These are phyloP conservation scores for Creontiades dilutus DNA, from an alignment of 2,888 invertebrate genomes.

Conservation along the genomic window DNA sequence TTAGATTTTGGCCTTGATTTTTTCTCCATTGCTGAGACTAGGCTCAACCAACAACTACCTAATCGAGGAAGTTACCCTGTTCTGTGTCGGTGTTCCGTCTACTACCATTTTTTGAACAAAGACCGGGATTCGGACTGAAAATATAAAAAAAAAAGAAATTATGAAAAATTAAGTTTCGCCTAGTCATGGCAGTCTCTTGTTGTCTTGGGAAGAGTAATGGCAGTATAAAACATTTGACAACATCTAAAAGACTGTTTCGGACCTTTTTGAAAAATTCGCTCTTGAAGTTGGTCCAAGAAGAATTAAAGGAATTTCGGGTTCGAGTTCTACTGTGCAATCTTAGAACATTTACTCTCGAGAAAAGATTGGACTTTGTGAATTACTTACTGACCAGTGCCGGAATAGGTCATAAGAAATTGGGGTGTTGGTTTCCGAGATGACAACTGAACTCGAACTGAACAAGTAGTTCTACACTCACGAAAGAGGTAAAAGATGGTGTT, in stretches of 20 bases:
- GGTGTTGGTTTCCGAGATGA: background rate
- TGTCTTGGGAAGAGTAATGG: background rate
- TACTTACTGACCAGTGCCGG: background rate
- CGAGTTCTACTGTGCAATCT: background rate
- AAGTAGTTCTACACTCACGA: background rate
- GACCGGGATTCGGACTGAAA: too few relatives aligned
- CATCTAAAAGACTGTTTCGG: background rate
- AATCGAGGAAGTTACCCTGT: background rate
- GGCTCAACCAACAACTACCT: background rate
- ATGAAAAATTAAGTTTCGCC: background rate
- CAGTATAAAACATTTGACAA: background rate
- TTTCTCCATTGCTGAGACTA: background rate
- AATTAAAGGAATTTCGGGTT: background rate
- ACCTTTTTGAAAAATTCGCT: constrained; percentile 11
- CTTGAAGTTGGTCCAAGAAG: background rate
- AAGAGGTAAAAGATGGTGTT: background rate
- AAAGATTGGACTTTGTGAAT: background rate
- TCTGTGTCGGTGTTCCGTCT: background rate
- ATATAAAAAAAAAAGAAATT: too few relatives aligned
- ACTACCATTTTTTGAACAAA: too few relatives aligned
- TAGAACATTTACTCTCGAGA: constrained; percentile 9
- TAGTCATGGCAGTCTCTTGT: background rate
- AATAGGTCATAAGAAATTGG: background rate
- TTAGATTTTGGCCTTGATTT: background rate
- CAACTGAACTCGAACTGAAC: constrained; percentile 13